Conservation (phyloP, 1,140 invertebrate genomes). For the Bombus ignitus region DNA sequence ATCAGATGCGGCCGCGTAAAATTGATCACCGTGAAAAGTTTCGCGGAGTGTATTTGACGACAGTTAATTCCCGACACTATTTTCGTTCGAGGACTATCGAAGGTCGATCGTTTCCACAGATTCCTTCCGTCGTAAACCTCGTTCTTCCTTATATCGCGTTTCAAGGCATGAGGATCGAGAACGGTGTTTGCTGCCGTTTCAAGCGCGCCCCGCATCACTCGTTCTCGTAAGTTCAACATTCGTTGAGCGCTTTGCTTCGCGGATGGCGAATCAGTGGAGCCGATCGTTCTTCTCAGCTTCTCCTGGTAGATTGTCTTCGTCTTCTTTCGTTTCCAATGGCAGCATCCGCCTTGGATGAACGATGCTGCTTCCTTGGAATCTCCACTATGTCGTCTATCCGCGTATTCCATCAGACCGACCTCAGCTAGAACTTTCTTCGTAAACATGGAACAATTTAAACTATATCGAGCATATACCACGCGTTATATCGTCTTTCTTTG, state of each 20-base stretch:
- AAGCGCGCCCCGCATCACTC: slow-evolving; percentile 37
- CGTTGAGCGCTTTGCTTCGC: not conserved
- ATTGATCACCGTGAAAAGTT: not conserved
- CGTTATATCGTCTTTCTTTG: too few relatives aligned
- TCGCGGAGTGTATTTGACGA: slow-evolving; percentile 6
- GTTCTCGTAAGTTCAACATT: slow-evolving; percentile 55
- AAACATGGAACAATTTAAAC: not conserved
- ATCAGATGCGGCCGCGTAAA: too few relatives aligned
- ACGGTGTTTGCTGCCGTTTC: slow-evolving; percentile 41
- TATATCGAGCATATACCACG: not conserved
- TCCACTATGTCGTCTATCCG: slow-evolving; percentile 39
- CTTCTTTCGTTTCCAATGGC: slow-evolving; percentile 10
- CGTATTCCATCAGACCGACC: slow-evolving; percentile 8
- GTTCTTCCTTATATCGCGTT: slow-evolving; percentile 45
- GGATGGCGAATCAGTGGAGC: slow-evolving; percentile 5
- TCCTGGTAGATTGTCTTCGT: slow-evolving; percentile 15
- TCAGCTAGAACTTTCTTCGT: slow-evolving; percentile 16
- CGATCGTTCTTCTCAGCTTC: not conserved
- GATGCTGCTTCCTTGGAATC: slow-evolving; percentile 21
- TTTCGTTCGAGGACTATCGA: slow-evolving; percentile 30
- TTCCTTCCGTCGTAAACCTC: slow-evolving; percentile 53
- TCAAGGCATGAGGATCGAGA: slow-evolving; percentile 17
- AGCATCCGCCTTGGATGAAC: not conserved
- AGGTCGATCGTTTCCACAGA: slow-evolving; percentile 16
- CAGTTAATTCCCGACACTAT: not conserved